Conservation (phyloP, 2,888 invertebrate genomes). For the Ormyrus nitidulus region DNA sequence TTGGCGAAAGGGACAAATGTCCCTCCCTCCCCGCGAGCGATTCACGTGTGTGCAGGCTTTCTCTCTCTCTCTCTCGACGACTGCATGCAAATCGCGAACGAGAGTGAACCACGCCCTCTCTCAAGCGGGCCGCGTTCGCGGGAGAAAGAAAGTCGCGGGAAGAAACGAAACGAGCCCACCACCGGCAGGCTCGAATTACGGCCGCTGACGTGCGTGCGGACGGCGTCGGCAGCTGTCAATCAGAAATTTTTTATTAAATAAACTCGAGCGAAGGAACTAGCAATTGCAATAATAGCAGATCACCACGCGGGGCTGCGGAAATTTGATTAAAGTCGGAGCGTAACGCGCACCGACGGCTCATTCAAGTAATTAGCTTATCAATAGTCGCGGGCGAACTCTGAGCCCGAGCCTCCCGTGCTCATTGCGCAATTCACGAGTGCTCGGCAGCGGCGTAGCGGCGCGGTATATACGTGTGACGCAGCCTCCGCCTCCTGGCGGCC, state of each 20-base stretch:
- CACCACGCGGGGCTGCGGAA: no score
- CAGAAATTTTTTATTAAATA: not conserved
- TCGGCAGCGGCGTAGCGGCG: not conserved
- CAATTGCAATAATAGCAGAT: no score
- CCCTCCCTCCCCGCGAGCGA: slow-evolving; percentile 6
- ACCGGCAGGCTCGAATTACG: not conserved
- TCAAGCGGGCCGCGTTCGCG: slow-evolving; percentile 17
- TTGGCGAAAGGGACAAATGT: slow-evolving; percentile 21
- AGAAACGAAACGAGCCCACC: slow-evolving; percentile 30
- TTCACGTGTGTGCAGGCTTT: not conserved
- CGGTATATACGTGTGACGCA: not conserved
- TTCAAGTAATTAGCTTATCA: slow-evolving; percentile 52
- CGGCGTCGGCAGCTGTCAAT: no score
- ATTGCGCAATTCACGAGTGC: slow-evolving; percentile 50
- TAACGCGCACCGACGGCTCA: slow-evolving; percentile 11
- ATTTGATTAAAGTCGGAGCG: not conserved
- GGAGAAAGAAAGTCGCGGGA: slow-evolving; percentile 9
- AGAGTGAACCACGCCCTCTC: slow-evolving; percentile 72
- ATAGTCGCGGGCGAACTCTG: slow-evolving; percentile 40
- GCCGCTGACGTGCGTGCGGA: no score
- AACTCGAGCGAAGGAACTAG: not conserved
- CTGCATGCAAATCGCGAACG: slow-evolving; percentile 60
- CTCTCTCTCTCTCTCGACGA: not conserved
- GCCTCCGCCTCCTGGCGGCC: slow-evolving; percentile 56
- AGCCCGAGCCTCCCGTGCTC: slow-evolving; percentile 45